Base-by-base conservation (phyloP, 2,113 vertebrate species). In the Emydocephalus ijimae region DNA sequence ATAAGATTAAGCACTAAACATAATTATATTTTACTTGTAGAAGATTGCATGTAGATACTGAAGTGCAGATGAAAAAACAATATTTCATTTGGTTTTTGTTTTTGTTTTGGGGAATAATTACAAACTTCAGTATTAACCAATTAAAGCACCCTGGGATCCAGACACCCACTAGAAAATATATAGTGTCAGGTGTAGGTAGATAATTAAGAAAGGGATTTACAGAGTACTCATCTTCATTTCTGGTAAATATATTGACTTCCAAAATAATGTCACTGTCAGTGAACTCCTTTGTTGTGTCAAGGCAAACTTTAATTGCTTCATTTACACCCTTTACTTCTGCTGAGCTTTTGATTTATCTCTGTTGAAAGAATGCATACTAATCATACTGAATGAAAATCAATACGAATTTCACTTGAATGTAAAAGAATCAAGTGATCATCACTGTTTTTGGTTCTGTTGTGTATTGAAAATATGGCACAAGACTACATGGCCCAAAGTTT, bases 191-290 rank as follows among this genome's bases (percentile, higher is more conserved):
- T 92, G 29, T 3, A 93, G 91, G 4, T 85, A 89, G 54, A 29
- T 48, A 34, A 93, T 94, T 88, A 92, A 59, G 11, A 88, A 91
- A 9, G 2, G 12, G 6, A 74, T 96, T 95, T 96, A 64, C 93
- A 91, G 89, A 95, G 26, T 12, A 23, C 59, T 92, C 43, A n/a
- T 34, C 64, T 92, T 93, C 64, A 55, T 21, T 91, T 2, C 64
- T 57, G 54, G 29, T 94, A 29, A 91, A 94, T 39, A 90, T 48
- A 0, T 87, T 48, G 94, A 93, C 4, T 91, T 93, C 21, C 85
- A 93, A 52, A 88, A 12, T 0, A 34, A 10, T 85, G 91, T 39
- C 91, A 86, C 57, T 88, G 50, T 4, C 91, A 91, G 93, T 92
- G 74, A 88, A 89, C 87, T 0, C 0, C 56, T 90, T 90, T 91